A percentile compares a stretch with the other conserved stretches of the same genome.
These are phyloP conservation scores for Lepidotrigona ventralis DNA, from an alignment of 1,140 invertebrate species.

Conservation along the genomic window DNA sequence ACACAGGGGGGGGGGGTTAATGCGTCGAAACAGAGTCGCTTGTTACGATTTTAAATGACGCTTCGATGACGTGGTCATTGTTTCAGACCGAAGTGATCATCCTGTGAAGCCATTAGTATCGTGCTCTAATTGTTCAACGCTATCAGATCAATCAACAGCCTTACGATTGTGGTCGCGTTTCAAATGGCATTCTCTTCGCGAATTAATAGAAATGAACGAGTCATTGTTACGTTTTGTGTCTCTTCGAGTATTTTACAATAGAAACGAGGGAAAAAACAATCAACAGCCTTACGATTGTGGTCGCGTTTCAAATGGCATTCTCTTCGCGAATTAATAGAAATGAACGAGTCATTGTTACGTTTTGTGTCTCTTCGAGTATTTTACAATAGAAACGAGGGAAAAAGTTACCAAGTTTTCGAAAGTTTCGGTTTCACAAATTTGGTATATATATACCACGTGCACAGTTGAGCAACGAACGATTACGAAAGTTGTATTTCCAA, in stretches of 20 bases:
- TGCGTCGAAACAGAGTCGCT: constrained; percentile 51
- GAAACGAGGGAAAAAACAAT: not conserved
- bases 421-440: not conserved
- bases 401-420: not conserved
- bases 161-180: no score
- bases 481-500: not conserved
- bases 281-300: no score
- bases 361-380: no score
- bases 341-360: no score
- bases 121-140: not conserved
- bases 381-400: not conserved
- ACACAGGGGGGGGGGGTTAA: constrained; percentile 31
- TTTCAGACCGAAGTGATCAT: constrained; percentile 67
- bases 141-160: not conserved
- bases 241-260: no score
- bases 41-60: constrained; percentile 64
- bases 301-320: no score
- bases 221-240: no score
- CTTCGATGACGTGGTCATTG: constrained; percentile 64
- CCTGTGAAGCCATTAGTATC: constrained; percentile 33
- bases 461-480: not conserved
- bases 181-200: not conserved
- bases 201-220: not conserved
- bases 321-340: not conserved
- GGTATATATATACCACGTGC: not conserved